A percentile compares a stretch with the other conserved stretches of the same genome.
Evolutionary conservation across 2,797 vertebrate species (phyloP).

Genomic region (Scyliorhinus canicula): DNA sequence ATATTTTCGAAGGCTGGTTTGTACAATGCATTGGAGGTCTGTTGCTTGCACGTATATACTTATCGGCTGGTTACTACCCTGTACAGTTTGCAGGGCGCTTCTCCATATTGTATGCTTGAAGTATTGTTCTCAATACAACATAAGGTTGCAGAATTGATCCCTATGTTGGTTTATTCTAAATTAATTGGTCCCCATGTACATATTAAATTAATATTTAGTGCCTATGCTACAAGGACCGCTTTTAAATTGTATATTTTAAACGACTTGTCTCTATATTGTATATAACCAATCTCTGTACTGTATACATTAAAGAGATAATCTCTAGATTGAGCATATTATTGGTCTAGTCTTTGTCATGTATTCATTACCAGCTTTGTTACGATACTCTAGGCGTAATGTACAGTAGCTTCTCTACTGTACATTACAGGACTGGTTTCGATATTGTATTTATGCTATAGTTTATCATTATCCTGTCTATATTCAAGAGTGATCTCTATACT

Average conservation of each 20-base stretch:
- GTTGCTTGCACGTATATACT: too few species aligned
- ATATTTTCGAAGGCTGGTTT: neutral
- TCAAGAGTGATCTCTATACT: neutral
- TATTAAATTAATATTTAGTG: neutral
- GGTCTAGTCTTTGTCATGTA: neutral
- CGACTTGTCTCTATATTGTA: neutral
- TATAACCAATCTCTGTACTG: neutral
- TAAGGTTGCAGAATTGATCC: neutral
- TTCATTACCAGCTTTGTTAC: neutral
- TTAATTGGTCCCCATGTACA: neutral
- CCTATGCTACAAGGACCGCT: too few species aligned
- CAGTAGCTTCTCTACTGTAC: neutral
- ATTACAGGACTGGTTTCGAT: neutral
- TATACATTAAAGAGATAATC: neutral
- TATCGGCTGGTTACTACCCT: neutral
- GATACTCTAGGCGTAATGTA: neutral
- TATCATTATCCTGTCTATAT: neutral
- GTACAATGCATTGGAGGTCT: neutral
- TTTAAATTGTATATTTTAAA: neutral
- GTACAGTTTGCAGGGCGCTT: neutral
- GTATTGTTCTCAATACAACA: neutral
- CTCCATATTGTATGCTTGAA: neutral
- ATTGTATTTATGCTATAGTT: neutral
- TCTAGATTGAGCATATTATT: neutral
- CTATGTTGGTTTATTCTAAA: neutral